These are phyloP conservation scores for Australoheros scitulus DNA, from an alignment of 2,113 vertebrate species.

Conservation along the genomic window DNA sequence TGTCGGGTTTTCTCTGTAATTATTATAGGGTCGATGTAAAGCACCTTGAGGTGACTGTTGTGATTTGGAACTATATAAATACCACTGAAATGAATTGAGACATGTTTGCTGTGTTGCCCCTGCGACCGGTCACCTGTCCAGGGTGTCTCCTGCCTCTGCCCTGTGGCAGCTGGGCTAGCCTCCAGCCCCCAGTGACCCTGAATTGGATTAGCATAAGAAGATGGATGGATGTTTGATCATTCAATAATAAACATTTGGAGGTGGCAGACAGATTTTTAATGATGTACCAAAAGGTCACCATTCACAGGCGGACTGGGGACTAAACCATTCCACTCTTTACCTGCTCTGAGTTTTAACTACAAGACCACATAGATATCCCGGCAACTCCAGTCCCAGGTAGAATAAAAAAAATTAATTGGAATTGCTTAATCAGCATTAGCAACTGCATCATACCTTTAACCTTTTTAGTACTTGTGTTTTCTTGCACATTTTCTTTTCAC, in stretches of 20 bases:
- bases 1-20: no score
- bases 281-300: neutral
- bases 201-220: no score
- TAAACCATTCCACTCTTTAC: neutral
- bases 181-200: no score
- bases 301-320: neutral
- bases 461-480: neutral
- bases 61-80: no score
- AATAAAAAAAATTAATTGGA: neutral
- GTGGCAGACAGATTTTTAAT: neutral
- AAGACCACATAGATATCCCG: neutral
- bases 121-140: no score
- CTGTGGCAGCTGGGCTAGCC: no score
- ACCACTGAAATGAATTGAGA: no score
- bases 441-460: neutral
- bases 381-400: neutral
- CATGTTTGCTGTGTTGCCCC: no score
- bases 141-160: no score
- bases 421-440: neutral
- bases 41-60: no score
- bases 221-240: neutral
- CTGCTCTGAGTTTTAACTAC: neutral
- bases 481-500: neutral
- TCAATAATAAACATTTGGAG: neutral
- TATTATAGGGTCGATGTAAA: no score